Percentiles rank a stretch among this genome's conserved stretches.
phyloP scores from a whole-genome alignment of 2,888 invertebrate species.

The Drosophila neoperkinsi region DNA sequence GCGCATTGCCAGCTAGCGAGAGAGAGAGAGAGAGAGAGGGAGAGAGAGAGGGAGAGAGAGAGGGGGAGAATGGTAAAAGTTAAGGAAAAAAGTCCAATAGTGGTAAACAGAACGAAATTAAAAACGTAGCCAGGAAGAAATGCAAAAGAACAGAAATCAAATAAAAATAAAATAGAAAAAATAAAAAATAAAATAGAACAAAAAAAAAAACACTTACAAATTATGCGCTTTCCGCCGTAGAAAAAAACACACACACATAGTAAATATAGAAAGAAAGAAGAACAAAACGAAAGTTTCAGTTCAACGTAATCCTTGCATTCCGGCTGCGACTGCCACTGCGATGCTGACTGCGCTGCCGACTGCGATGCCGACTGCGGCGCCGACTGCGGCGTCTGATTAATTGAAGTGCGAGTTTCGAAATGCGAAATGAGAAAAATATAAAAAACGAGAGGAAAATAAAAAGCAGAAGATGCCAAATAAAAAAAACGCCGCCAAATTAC shows the following conservation, averaged over 20 bases:
- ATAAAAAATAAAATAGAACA: conserved; percentile 26
- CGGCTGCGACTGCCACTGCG: conserved; percentile 3
- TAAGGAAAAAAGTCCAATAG: conserved; percentile 10
- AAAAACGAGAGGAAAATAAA: conserved; percentile 11
- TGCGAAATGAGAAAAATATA: conserved; percentile 52
- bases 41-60: not conserved
- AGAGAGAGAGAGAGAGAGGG: not conserved
- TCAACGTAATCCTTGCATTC: conserved; percentile 2
- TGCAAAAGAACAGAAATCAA: conserved; percentile 33
- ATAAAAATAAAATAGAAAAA: conserved; percentile 30
- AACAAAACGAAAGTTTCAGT: conserved; percentile 26
- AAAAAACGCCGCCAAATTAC: conserved; percentile 76
- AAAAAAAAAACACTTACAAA: conserved; percentile 26
- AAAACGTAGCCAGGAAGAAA: conserved; percentile 16
- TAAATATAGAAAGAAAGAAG: not conserved
- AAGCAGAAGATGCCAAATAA: conserved; percentile 13
- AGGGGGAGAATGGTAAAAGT: not conserved
- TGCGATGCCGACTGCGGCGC: conserved; percentile 50
- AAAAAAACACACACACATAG: conserved; percentile 1
- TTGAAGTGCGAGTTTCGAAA: conserved; percentile 77
- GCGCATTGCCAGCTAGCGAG: not conserved
- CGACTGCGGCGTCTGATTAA: conserved; percentile 73
- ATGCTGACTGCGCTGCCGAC: not conserved
- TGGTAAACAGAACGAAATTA: conserved; percentile 12
- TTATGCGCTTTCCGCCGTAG: conserved; percentile 21